Conservation (phyloP, 1,140 invertebrate species). For the Teleopsis dalmanni region DNA sequence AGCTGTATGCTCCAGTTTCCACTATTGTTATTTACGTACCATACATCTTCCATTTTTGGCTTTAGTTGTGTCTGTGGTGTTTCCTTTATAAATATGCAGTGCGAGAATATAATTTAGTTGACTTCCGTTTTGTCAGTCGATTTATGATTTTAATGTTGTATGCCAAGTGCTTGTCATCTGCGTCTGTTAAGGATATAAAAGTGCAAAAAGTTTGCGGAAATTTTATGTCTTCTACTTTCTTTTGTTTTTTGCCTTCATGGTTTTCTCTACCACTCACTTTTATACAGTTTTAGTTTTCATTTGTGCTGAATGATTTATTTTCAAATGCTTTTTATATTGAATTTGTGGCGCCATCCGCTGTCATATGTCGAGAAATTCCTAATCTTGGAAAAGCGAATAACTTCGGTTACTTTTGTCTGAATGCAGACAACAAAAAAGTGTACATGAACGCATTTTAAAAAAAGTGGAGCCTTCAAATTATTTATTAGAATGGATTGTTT, state of each 20-base stretch:
- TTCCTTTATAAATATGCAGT: background rate
- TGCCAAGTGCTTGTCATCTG: background rate
- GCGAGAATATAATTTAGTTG: background rate
- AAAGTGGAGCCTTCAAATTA: too few species aligned
- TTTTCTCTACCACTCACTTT: background rate
- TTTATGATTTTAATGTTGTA: slow-evolving; percentile 2
- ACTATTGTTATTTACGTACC: background rate
- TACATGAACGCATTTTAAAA: too few species aligned
- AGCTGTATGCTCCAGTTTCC: background rate
- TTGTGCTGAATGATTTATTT: background rate
- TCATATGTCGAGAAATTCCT: too few species aligned
- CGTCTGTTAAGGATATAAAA: background rate
- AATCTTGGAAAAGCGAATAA: too few species aligned
- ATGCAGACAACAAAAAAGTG: too few species aligned
- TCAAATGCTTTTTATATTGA: background rate
- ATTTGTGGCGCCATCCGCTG: too few species aligned
- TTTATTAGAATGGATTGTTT: too few species aligned
- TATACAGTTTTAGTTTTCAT: slow-evolving; percentile 1
- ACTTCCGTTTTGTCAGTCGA: background rate
- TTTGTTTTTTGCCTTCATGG: background rate
- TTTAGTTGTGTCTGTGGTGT: background rate
- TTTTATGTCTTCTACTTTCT: background rate
- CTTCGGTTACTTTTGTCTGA: too few species aligned
- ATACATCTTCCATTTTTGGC: background rate
- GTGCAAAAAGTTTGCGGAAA: too few species aligned